Percentiles rank a stretch among this genome's conserved stretches.
These are phyloP conservation scores for Urocolius indicus DNA, from an alignment of 2,113 vertebrate genomes.

Conservation along the genomic window DNA sequence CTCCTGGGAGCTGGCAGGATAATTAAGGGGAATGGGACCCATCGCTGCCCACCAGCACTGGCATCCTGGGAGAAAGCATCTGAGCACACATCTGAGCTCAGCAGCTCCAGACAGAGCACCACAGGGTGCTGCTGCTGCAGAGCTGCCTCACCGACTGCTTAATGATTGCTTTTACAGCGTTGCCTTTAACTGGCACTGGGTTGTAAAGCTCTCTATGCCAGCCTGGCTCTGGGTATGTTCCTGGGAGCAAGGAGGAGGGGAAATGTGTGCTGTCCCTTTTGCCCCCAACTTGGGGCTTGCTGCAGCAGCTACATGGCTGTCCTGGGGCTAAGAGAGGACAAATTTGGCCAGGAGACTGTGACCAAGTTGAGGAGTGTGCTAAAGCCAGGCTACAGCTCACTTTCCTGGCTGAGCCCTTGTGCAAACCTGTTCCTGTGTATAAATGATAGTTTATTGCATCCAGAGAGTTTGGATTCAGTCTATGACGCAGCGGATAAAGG, in stretches of 20 bases:
- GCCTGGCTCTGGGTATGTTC: neutral
- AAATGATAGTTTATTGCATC: neutral
- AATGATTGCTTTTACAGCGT: neutral
- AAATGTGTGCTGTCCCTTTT: rapidly evolving
- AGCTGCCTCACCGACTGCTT: neutral
- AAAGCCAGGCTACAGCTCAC: neutral
- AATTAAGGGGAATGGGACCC: rapidly evolving
- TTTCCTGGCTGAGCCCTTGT: rapidly evolving
- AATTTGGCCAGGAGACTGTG: neutral
- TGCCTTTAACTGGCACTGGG: neutral
- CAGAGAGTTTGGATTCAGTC: neutral
- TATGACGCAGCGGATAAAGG: neutral
- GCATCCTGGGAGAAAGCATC: neutral
- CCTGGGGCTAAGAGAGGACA: rapidly evolving
- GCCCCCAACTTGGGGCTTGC: neutral
- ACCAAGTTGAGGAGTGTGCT: rapidly evolving
- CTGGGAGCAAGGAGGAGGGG: neutral
- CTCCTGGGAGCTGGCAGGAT: neutral
- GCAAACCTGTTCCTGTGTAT: rapidly evolving
- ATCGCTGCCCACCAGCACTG: rapidly evolving
- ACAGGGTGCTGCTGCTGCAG: rapidly evolving
- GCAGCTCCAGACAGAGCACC: rapidly evolving
- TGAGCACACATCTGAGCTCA: neutral
- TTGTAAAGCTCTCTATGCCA: neutral
- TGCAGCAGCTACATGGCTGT: neutral